Percentiles rank a stretch among this genome's conserved stretches.
Conservation (phyloP, 2,113 vertebrate species). For the Hucho hucho region DNA sequence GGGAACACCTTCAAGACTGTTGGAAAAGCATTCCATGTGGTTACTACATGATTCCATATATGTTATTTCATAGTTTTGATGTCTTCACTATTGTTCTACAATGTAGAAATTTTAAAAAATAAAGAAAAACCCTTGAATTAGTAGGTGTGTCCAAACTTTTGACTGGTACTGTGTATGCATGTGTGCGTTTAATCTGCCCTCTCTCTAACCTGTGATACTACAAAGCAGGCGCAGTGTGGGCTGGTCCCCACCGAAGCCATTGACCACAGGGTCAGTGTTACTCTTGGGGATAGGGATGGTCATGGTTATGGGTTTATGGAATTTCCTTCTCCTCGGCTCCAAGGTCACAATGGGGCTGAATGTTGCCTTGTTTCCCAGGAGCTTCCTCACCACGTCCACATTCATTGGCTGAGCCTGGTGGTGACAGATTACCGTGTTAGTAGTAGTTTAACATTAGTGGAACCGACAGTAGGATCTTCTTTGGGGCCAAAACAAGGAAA, state of each 20-base stretch:
- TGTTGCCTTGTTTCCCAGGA: constrained; percentile 91
- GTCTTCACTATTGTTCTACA: no score
- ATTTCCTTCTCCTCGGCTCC: constrained; percentile 95
- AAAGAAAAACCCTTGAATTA: no score
- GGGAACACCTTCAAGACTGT: no score
- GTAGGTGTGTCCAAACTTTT: no score
- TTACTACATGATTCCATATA: no score
- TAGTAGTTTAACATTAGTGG: no score
- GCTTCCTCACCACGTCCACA: constrained; percentile 85
- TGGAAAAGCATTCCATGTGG: no score
- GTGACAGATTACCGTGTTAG: constrained; percentile 3
- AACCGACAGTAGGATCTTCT: no score
- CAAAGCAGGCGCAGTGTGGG: constrained; percentile 92
- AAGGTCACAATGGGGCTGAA: constrained; percentile 97
- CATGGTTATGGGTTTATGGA: constrained; percentile 99
- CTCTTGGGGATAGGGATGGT: constrained; percentile 93
- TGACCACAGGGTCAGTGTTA: constrained; percentile 80
- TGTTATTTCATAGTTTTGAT: no score
- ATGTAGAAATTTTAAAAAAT: no score
- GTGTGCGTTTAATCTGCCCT: neutral
- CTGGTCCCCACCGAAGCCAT: constrained; percentile 87
- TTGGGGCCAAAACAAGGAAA: no score
- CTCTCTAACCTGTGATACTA: constrained; percentile 91
- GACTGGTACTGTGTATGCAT: neutral
- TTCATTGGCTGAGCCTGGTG: constrained; percentile 89